A percentile compares a stretch with the other conserved stretches of the same genome.
Conservation (phyloP, 2,888 invertebrate species). For the Atherix ibis region DNA sequence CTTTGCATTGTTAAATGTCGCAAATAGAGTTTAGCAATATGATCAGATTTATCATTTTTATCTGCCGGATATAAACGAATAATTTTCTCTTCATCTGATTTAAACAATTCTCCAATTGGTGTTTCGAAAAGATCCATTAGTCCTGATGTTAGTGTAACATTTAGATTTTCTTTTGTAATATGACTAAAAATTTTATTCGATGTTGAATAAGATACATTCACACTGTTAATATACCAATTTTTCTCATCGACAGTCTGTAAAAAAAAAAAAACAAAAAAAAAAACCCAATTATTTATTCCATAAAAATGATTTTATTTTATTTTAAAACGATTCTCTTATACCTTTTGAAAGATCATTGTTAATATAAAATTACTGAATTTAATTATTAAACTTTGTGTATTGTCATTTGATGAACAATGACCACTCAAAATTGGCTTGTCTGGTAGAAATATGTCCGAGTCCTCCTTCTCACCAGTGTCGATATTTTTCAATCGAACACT, state of each 20-base stretch:
- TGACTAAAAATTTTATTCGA: constrained; percentile 43
- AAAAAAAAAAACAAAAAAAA: too few relatives aligned
- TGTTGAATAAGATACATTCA: constrained; percentile 59
- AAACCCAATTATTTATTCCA: too few relatives aligned
- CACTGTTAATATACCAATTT: constrained; percentile 69
- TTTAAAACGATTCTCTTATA: too few relatives aligned
- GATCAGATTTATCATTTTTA: constrained; percentile 32
- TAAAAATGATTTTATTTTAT: too few relatives aligned
- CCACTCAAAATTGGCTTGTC: constrained; percentile 55
- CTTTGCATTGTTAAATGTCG: constrained; percentile 66
- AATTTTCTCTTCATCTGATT: constrained; percentile 54
- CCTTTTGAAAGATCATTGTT: constrained; percentile 66
- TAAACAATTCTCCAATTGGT: constrained; percentile 72
- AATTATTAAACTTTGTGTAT: constrained; percentile 52
- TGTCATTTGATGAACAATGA: constrained; percentile 58
- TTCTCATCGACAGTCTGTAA: constrained; percentile 73
- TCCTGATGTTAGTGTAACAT: constrained; percentile 40
- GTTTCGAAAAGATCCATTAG: constrained; percentile 56
- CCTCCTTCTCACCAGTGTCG: constrained; percentile 44
- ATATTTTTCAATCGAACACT: constrained; percentile 54
- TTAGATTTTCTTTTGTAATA: constrained; percentile 39
- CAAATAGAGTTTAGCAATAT: constrained; percentile 46
- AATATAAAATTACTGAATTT: constrained; percentile 62
- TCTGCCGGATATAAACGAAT: constrained; percentile 40
- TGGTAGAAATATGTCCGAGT: constrained; percentile 61